A percentile compares a stretch with the other conserved stretches of the same genome.
These are phyloP conservation scores for Eulemur albifrons DNA, from an alignment of 2,797 vertebrate genomes.

Conservation along the genomic window DNA sequence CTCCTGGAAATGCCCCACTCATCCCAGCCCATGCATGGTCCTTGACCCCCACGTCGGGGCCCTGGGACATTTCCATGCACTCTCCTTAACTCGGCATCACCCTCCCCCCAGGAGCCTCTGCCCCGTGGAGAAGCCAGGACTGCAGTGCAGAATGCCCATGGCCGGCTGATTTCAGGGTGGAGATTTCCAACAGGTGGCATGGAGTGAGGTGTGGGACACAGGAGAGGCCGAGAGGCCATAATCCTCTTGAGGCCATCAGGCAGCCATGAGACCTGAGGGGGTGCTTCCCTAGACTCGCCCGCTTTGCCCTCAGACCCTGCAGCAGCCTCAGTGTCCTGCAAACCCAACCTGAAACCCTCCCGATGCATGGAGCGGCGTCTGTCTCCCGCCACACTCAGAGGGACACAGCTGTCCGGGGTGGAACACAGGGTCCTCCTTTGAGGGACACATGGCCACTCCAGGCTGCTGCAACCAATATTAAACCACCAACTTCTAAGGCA, in stretches of 20 bases:
- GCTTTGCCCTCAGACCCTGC: neutral
- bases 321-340: neutral
- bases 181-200: neutral
- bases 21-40: rapidly evolving
- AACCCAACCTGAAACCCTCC: neutral
- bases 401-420: neutral
- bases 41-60: too few relatives aligned
- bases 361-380: rapidly evolving
- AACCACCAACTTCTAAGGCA: neutral
- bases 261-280: neutral
- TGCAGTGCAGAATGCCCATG: neutral
- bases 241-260: too few relatives aligned
- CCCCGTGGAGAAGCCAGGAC: rapidly evolving
- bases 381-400: neutral
- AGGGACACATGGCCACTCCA: too few relatives aligned
- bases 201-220: rapidly evolving
- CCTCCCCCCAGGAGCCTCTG: rapidly evolving
- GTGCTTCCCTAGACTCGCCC: rapidly evolving
- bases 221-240: neutral
- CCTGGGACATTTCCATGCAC: rapidly evolving
- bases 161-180: too few relatives aligned
- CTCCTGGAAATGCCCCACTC: neutral
- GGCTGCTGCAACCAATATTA: neutral
- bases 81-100: rapidly evolving
- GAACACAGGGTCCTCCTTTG: neutral